These are phyloP conservation scores for Polyommatus icarus DNA, from an alignment of 2,888 invertebrate genomes.

Conservation along the genomic window DNA sequence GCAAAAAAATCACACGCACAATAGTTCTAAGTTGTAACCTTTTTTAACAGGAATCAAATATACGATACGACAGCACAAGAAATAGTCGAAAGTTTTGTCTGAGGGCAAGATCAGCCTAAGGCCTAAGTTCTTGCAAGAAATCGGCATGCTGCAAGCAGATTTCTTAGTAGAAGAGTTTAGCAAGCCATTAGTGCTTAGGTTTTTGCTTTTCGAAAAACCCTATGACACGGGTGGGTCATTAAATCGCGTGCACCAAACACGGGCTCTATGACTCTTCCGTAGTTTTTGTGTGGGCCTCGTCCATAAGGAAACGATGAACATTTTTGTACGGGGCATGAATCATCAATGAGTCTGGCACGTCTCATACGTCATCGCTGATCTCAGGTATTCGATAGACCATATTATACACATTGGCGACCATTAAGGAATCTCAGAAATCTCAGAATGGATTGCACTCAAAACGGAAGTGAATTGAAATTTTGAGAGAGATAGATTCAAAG, in stretches of 20 bases:
- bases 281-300: neutral
- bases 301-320: neutral
- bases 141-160: neutral
- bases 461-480: neutral
- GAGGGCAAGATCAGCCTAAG: too few relatives aligned
- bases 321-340: conserved; percentile 2
- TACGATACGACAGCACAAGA: too few relatives aligned
- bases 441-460: neutral
- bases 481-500: neutral
- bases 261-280: neutral
- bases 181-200: neutral
- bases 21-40: neutral
- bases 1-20: neutral
- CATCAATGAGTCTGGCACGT: conserved; percentile 15
- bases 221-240: neutral
- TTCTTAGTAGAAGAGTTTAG: neutral
- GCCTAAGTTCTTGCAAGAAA: neutral
- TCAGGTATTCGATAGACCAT: neutral
- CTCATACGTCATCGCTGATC: conserved; percentile 10
- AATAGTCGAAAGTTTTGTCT: too few relatives aligned
- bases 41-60: neutral
- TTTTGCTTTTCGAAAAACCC: neutral
- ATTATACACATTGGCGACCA: neutral
- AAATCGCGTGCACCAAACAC: neutral
- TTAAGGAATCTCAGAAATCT: neutral